Conservation (phyloP, 2,888 invertebrate species). For the Agrochola litura region DNA sequence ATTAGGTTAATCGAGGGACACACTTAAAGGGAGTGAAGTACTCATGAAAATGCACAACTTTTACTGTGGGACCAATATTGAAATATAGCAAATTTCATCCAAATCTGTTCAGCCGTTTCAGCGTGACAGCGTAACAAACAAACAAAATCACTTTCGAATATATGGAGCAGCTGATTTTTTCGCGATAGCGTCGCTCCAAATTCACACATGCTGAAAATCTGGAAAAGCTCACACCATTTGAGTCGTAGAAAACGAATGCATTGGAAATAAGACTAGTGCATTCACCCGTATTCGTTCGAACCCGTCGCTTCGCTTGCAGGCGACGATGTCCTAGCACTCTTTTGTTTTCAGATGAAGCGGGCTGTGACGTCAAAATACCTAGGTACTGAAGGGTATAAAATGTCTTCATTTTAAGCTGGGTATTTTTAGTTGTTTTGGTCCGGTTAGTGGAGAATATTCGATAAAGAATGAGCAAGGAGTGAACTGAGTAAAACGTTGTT, state of each 20-base stretch:
- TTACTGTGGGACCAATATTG: no score
- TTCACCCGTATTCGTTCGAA: conserved; percentile 35
- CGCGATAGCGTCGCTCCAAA: background rate
- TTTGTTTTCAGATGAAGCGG: conserved; percentile 39
- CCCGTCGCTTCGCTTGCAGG: conserved; percentile 26
- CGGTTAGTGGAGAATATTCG: background rate
- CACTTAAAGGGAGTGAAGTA: background rate
- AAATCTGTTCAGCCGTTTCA: no score
- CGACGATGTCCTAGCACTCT: conserved; percentile 34
- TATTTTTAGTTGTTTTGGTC: background rate
- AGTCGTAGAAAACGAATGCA: conserved; percentile 46
- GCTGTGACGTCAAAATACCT: conserved; percentile 25
- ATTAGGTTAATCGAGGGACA: background rate
- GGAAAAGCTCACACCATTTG: conserved; percentile 31
- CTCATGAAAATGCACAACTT: background rate
- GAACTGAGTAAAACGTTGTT: background rate
- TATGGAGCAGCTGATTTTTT: background rate
- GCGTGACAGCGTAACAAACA: no score
- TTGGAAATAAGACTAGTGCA: conserved; percentile 58
- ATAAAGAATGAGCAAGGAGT: background rate
- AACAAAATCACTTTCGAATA: no score
- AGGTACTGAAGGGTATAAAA: conserved; percentile 2
- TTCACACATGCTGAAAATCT: conserved; percentile 17
- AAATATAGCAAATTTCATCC: no score
- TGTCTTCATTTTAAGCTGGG: background rate